These are phyloP conservation scores for Euwallacea fornicatus DNA, from an alignment of 1,140 invertebrate species.

Conservation along the genomic window DNA sequence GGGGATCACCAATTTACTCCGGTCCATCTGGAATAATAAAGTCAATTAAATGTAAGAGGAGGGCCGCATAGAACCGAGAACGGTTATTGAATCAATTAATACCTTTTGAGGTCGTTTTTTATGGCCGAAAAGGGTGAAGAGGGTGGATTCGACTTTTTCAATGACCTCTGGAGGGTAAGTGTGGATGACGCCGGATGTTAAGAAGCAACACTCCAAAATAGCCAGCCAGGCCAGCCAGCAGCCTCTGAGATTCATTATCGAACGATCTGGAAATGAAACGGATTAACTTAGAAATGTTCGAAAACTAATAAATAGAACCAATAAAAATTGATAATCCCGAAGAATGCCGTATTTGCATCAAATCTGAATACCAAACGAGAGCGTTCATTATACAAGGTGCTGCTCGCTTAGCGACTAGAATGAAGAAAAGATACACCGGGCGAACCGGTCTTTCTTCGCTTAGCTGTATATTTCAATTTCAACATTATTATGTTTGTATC, in stretches of 20 bases:
- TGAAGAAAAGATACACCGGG: constrained; percentile 27
- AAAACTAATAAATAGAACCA: background rate
- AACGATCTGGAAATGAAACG: constrained; percentile 32
- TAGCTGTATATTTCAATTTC: constrained; percentile 37
- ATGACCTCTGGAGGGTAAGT: constrained; percentile 39
- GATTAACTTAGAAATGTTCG: background rate
- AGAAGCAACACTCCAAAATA: constrained; percentile 33
- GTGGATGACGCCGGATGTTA: constrained; percentile 9
- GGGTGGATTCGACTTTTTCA: constrained; percentile 62
- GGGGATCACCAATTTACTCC: constrained; percentile 65
- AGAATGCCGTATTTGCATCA: constrained; percentile 32
- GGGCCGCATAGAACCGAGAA: too few relatives aligned
- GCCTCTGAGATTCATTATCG: constrained; percentile 37
- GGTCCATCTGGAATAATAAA: constrained; percentile 51
- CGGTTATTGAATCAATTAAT: background rate
- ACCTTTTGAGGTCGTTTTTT: constrained; percentile 56
- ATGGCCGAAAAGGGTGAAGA: constrained; percentile 77
- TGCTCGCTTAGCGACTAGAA: constrained; percentile 19
- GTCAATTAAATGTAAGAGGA: too few relatives aligned
- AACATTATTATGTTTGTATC: constrained; percentile 35
- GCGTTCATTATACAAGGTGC: constrained; percentile 26
- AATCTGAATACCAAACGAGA: constrained; percentile 29
- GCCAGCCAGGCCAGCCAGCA: constrained; percentile 32
- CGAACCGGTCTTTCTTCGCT: constrained; percentile 32
- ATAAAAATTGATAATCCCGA: constrained; percentile 23